Conservation (phyloP, 2,797 vertebrate species). For the Enteromius trimaculatus region DNA sequence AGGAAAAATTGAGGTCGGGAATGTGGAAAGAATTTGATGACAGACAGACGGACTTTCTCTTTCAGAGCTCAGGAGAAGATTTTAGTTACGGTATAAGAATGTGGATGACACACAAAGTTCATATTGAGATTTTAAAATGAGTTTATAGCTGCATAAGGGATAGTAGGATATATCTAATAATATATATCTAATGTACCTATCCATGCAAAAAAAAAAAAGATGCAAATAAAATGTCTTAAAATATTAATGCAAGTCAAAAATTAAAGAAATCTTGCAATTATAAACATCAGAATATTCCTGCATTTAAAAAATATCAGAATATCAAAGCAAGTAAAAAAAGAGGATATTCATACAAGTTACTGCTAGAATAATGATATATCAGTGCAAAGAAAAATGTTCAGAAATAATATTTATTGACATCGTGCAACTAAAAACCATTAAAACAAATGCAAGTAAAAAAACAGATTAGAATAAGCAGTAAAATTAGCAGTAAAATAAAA, state of each 20-base stretch:
- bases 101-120: background rate
- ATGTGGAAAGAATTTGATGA: slow-evolving; percentile 20
- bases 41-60: background rate
- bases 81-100: background rate
- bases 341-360: background rate
- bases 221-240: background rate
- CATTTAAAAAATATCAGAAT: background rate
- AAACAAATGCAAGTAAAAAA: no score
- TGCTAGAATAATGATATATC: background rate
- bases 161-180: background rate
- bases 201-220: background rate
- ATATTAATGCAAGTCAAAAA: background rate
- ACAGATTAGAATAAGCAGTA: no score
- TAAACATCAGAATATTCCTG: background rate
- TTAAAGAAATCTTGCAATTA: background rate
- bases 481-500: no score
- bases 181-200: background rate
- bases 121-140: background rate
- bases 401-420: background rate
- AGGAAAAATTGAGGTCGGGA: background rate
- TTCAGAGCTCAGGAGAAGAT: background rate
- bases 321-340: background rate
- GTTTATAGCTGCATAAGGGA: background rate
- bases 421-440: no score
- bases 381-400: background rate